phyloP scores from a whole-genome alignment of 2,113 vertebrate genomes.

The Chrysochloris asiatica region DNA sequence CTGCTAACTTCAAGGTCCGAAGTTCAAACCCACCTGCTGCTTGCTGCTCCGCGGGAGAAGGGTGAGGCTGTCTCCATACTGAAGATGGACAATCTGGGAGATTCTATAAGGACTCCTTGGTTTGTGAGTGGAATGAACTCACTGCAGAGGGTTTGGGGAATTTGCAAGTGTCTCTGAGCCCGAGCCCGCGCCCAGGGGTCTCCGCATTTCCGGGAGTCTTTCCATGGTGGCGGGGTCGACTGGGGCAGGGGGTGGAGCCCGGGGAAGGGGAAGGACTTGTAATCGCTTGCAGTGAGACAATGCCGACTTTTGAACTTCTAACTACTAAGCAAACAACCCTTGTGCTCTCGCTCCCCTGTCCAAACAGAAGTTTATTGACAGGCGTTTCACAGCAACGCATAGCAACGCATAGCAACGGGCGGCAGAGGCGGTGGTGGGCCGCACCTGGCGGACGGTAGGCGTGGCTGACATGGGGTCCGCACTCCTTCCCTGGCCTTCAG shows the following conservation, averaged over 20 bases:
- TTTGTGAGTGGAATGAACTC: too few relatives aligned
- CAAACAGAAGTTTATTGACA: constrained; percentile 90
- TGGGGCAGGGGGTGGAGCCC: not conserved
- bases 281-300: constrained; percentile 85
- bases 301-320: constrained; percentile 91
- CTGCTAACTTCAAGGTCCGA: too few relatives aligned
- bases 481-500: not conserved
- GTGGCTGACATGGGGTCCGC: constrained; percentile 25
- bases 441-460: not conserved
- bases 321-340: constrained; percentile 90
- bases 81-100: too few relatives aligned
- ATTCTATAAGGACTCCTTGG: too few relatives aligned
- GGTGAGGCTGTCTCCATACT: too few relatives aligned
- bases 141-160: too few relatives aligned
- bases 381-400: constrained; percentile 87
- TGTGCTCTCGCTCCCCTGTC: constrained; percentile 86
- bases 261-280: constrained; percentile 74
- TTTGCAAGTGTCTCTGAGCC: too few relatives aligned
- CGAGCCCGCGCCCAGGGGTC: not conserved
- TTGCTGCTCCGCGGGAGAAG: too few relatives aligned
- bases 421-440: too few relatives aligned
- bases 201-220: not conserved
- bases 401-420: constrained; percentile 68
- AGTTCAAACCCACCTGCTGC: too few relatives aligned
- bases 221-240: not conserved